Conservation (phyloP, 2,113 vertebrate species). For the Columbina picui region DNA sequence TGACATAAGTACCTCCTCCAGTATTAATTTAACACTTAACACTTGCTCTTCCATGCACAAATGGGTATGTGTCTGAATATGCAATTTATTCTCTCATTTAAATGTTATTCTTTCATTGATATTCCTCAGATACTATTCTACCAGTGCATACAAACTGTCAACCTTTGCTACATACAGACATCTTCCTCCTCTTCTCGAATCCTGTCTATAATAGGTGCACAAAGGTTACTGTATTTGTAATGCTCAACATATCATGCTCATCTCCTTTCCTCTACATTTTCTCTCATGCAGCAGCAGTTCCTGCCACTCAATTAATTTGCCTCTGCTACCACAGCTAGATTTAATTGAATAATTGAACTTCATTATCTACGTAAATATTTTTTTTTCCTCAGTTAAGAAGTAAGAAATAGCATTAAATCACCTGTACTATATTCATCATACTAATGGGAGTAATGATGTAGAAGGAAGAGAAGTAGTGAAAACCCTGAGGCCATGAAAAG, state of each 20-base stretch:
- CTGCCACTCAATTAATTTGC: neutral
- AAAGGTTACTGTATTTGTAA: neutral
- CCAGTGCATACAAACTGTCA: neutral
- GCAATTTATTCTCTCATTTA: neutral
- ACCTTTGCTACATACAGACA: neutral
- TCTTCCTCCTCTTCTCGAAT: neutral
- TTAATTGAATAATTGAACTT: neutral
- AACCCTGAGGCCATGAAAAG: neutral
- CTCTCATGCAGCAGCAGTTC: neutral
- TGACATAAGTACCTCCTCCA: neutral
- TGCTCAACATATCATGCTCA: neutral
- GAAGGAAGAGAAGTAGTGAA: neutral
- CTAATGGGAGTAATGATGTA: neutral
- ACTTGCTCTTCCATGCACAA: neutral
- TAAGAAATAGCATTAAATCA: neutral
- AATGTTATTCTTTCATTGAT: neutral
- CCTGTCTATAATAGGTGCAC: neutral
- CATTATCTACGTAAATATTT: neutral
- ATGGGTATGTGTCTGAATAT: neutral
- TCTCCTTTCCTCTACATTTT: neutral
- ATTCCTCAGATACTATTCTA: neutral
- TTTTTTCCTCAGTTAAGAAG: neutral
- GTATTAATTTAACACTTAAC: neutral
- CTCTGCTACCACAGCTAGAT: neutral
- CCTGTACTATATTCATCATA: neutral